These are phyloP conservation scores for Drosophila flavopinicola DNA, from an alignment of 2,888 invertebrate species.

Conservation along the genomic window DNA sequence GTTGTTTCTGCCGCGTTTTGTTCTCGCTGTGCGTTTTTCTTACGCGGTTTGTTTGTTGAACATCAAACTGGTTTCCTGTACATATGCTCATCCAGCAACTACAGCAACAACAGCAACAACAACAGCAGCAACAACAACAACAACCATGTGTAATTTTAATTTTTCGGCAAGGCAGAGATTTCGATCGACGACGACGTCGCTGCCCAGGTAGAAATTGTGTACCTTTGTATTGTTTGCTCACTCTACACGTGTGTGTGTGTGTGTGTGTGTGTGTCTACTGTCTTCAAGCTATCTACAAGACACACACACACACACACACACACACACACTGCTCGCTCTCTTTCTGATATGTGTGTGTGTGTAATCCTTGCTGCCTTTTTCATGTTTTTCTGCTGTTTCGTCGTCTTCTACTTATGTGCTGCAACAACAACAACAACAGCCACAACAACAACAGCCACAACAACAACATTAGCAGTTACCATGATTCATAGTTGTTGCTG, in stretches of 20 bases:
- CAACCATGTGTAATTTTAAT: conserved; percentile 78
- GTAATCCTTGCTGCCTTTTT: conserved; percentile 59
- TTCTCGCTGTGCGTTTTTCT: conserved; percentile 70
- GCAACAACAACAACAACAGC: conserved; percentile 17
- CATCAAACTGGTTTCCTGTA: conserved; percentile 80
- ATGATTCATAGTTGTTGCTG: conserved; percentile 64
- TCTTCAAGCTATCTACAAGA: conserved; percentile 23
- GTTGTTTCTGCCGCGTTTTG: conserved; percentile 51
- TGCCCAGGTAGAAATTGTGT: conserved; percentile 76
- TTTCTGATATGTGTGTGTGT: conserved; percentile 23
- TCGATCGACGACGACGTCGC: conserved; percentile 64
- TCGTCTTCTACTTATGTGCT: conserved; percentile 20
- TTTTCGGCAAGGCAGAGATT: conserved; percentile 78
- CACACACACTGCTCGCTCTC: conserved; percentile 5
- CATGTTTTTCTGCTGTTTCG: conserved; percentile 27
- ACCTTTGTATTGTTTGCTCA: conserved; percentile 64
- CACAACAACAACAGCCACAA: conserved; percentile 20
- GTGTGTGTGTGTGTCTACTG: conserved; percentile 39
- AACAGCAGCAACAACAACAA: conserved; percentile 33
- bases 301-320: conserved; percentile 29
- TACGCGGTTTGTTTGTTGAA: conserved; percentile 74
- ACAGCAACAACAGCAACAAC: conserved; percentile 33
- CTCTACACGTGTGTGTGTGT: conserved; percentile 26
- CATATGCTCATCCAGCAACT: conserved; percentile 77
- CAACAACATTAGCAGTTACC: conserved; percentile 55